Percentiles rank a stretch among this genome's conserved stretches.
Evolutionary conservation across 2,113 vertebrate genomes (phyloP).

Genomic region (Aegithalos caudatus): DNA sequence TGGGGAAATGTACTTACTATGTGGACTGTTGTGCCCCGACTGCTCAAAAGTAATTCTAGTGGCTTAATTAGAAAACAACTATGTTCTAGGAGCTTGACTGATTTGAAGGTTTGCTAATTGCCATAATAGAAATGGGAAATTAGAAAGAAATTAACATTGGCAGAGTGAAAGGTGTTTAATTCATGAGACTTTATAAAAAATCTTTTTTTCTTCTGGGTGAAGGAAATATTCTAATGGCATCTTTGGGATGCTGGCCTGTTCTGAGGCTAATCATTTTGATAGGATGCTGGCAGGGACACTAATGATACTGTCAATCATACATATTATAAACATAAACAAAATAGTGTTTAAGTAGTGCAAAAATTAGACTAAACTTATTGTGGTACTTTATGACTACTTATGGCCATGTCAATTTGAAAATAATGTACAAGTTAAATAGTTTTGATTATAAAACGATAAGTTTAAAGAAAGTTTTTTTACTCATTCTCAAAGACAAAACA

Average conservation of each 20-base stretch:
- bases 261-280: not conserved
- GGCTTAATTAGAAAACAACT: not conserved
- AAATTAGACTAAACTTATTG: not conserved
- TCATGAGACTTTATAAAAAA: not conserved
- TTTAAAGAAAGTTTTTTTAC: not conserved
- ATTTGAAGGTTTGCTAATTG: not conserved
- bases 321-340: not conserved
- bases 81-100: not conserved
- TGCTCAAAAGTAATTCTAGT: not conserved
- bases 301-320: not conserved
- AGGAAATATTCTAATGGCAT: not conserved
- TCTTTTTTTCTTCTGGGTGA: not conserved
- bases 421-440: not conserved
- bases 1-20: not conserved
- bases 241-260: not conserved
- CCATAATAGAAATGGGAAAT: not conserved
- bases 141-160: not conserved
- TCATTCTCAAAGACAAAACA: not conserved
- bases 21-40: not conserved
- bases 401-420: not conserved
- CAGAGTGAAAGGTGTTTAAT: not conserved
- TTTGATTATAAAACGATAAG: not conserved
- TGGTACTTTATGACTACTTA: not conserved
- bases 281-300: not conserved
- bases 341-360: not conserved